Conservation (phyloP, 2,797 vertebrate genomes). For the Dicrostonyx torquatus region DNA sequence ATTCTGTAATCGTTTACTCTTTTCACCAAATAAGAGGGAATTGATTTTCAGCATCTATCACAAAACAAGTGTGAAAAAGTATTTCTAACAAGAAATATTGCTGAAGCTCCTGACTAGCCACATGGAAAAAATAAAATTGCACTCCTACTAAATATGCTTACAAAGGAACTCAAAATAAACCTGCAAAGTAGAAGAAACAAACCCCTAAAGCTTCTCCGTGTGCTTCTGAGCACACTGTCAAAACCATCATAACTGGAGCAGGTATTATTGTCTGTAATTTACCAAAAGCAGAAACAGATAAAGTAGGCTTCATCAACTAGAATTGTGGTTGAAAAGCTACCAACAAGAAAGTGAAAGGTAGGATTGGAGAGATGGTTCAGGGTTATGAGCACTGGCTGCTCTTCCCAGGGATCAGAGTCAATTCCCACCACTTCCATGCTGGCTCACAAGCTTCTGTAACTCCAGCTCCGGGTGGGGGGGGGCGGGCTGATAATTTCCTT, state of each 20-base stretch:
- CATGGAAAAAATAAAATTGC: background rate
- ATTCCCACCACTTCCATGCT: background rate
- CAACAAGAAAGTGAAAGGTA: background rate
- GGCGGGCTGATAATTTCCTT: too few species aligned
- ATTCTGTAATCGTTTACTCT: background rate
- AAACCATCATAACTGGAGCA: background rate
- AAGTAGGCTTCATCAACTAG: background rate
- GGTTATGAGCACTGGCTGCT: background rate
- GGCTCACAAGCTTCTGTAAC: background rate
- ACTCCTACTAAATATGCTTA: background rate
- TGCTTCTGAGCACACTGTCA: background rate
- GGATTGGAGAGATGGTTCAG: background rate
- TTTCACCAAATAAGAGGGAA: background rate
- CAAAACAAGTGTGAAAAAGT: background rate
- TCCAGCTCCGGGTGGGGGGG: background rate
- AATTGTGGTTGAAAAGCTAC: background rate
- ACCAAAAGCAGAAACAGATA: background rate
- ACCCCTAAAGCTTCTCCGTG: background rate
- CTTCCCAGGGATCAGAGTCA: background rate
- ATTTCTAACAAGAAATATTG: background rate
- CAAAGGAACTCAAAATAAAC: background rate
- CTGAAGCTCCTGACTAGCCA: background rate
- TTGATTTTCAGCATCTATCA: background rate
- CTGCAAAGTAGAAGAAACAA: background rate
- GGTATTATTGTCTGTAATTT: background rate